These are phyloP conservation scores for Rissa tridactyla DNA, from an alignment of 2,113 vertebrate species.

Conservation along the genomic window DNA sequence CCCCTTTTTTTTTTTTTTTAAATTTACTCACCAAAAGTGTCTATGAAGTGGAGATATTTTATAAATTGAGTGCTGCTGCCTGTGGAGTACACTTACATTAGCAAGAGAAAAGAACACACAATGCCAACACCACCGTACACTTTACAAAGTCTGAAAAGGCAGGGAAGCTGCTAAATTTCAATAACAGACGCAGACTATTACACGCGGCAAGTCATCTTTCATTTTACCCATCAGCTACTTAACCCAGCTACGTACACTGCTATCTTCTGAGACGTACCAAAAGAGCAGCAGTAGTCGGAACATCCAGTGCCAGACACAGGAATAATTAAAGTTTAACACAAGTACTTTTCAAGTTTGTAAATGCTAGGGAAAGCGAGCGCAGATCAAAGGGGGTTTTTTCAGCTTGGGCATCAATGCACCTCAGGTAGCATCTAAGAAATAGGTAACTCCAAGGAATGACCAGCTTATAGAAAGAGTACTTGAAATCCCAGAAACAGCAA, in stretches of 20 bases:
- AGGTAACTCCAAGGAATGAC: not conserved
- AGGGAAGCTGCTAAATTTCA: not conserved
- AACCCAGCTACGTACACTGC: conserved; percentile 8
- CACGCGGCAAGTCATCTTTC: not conserved
- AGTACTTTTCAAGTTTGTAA: conserved; percentile 38
- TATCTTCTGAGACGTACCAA: conserved; percentile 32
- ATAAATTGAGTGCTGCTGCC: not conserved
- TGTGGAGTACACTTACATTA: not conserved
- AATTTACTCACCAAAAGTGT: not conserved
- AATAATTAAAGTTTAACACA: conserved; percentile 57
- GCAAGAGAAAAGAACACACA: not conserved
- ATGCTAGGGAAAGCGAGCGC: not conserved
- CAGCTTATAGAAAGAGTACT: not conserved
- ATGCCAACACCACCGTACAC: not conserved
- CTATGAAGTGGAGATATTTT: not conserved
- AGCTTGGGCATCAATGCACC: not conserved
- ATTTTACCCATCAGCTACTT: conserved; percentile 21
- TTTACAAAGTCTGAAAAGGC: not conserved
- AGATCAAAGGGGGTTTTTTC: conserved; percentile 34
- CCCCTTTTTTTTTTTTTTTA: not conserved
- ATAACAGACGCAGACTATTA: not conserved
- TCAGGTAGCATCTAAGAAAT: not conserved
- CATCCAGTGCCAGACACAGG: conserved; percentile 28
- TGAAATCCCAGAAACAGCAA: conserved; percentile 8
- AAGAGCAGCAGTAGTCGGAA: conserved; percentile 42